A percentile compares a stretch with the other conserved stretches of the same genome.
Conservation (phyloP, 2,113 vertebrate genomes). For the Pogona vitticeps region DNA sequence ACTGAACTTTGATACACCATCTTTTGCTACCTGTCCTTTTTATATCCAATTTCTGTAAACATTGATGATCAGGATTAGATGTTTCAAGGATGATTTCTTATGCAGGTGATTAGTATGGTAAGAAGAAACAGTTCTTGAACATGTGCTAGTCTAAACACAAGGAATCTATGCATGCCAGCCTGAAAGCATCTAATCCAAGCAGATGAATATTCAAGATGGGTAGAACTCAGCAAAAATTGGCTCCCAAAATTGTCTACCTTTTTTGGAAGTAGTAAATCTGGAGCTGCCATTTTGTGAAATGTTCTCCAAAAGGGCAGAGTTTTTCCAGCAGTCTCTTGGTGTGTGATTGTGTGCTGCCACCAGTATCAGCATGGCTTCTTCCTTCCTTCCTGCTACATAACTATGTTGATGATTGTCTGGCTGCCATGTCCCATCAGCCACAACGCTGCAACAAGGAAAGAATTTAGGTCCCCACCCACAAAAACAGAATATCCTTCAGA, state of each 20-base stretch:
- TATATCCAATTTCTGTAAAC: rapidly evolving
- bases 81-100: not conserved
- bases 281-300: not conserved
- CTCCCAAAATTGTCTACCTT: not conserved
- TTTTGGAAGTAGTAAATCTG: not conserved
- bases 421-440: not conserved
- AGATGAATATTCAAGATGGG: not conserved
- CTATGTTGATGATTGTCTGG: not conserved
- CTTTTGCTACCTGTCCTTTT: rapidly evolving
- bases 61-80: constrained; percentile 1
- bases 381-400: not conserved
- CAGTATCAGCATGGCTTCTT: not conserved
- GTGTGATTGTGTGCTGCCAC: too few species aligned
- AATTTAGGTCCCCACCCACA: not conserved
- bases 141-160: not conserved
- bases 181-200: not conserved
- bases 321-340: too few species aligned
- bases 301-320: too few species aligned
- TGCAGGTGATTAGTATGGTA: not conserved
- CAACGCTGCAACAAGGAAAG: too few species aligned
- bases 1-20: not conserved
- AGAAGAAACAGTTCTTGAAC: not conserved
- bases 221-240: not conserved
- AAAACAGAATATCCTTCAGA: not conserved
- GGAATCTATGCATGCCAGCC: not conserved